Percentiles rank a stretch among this genome's conserved stretches.
Evolutionary conservation across 2,888 invertebrate species (phyloP).

Genomic region (Stenurella melanura): DNA sequence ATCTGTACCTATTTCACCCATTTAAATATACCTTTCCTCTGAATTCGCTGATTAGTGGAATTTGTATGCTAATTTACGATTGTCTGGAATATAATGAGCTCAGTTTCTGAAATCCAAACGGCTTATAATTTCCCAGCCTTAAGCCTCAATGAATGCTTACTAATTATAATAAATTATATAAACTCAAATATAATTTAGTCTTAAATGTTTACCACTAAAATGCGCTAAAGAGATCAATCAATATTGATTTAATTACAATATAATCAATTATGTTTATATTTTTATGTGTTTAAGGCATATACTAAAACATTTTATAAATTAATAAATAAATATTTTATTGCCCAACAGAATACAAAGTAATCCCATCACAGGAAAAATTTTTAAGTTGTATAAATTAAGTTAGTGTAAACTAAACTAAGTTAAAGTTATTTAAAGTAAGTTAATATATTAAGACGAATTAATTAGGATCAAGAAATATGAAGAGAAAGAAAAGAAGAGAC

Average conservation of each 20-base stretch:
- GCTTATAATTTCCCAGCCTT: constrained; percentile 18
- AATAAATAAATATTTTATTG: no score
- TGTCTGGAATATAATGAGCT: constrained; percentile 9
- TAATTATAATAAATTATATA: constrained; percentile 26
- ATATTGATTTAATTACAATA: neutral
- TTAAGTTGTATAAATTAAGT: no score
- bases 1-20: neutral
- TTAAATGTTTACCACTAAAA: neutral
- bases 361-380: no score
- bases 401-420: no score
- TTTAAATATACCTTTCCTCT: constrained; percentile 8
- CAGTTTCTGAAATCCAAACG: neutral
- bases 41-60: constrained; percentile 5
- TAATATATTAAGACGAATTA: no score
- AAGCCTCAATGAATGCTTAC: neutral
- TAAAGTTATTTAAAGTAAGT: no score
- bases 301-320: no score
- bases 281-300: no score
- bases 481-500: no score
- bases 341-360: no score
- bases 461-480: no score
- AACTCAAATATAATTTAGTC: neutral
- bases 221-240: neutral
- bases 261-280: no score
- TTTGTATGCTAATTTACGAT: constrained; percentile 21